Evolutionary conservation across 1,140 invertebrate species (phyloP).

Genomic region (Leptopilina boulardi): DNA sequence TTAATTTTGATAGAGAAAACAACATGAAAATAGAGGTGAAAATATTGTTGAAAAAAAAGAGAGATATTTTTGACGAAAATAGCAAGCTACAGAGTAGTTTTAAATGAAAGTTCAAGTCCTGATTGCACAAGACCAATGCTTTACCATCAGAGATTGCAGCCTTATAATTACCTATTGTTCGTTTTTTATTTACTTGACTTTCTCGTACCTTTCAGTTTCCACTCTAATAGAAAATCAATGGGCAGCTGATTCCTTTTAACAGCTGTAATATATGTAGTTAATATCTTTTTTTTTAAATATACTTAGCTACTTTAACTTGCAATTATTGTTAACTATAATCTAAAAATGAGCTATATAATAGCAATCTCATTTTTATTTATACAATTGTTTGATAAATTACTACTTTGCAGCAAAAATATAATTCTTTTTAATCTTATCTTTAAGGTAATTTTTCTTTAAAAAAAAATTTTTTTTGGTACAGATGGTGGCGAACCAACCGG

Average conservation of each 20-base stretch:
- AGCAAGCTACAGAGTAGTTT: neutral
- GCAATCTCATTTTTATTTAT: neutral
- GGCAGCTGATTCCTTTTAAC: neutral
- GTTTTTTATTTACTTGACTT: neutral
- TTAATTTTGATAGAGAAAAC: too few relatives aligned
- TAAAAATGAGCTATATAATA: too few relatives aligned
- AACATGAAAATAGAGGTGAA: neutral
- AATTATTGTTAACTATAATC: too few relatives aligned
- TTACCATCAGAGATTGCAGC: neutral
- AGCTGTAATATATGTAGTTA: neutral
- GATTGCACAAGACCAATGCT: slow-evolving; percentile 1
- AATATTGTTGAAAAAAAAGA: neutral
- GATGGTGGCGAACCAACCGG: slow-evolving; percentile 87
- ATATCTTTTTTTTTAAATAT: neutral
- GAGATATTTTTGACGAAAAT: neutral
- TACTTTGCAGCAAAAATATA: neutral
- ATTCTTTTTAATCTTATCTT: neutral
- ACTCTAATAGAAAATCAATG: slow-evolving; percentile 31
- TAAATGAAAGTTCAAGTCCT: slow-evolving; percentile 9
- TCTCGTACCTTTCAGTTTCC: neutral
- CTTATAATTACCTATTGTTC: slow-evolving; percentile 18
- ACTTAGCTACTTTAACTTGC: too few relatives aligned
- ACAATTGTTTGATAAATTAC: neutral
- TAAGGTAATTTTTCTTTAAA: neutral
- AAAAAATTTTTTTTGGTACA: slow-evolving; percentile 59